Evolutionary conservation across 2,797 vertebrate species (phyloP).

Genomic region (Sebastes alutus): DNA sequence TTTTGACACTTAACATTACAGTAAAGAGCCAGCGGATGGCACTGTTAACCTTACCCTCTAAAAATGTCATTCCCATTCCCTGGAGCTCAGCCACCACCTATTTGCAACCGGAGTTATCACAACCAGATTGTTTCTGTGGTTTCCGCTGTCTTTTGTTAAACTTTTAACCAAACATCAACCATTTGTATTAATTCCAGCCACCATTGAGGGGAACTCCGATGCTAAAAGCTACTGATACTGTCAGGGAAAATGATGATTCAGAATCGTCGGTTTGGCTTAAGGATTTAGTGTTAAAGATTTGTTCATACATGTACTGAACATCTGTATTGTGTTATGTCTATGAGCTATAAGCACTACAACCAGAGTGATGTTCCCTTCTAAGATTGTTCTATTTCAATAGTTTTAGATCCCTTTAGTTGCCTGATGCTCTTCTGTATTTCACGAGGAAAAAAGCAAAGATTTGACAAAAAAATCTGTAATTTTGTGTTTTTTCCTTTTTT

Average conservation of each 20-base stretch:
- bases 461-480: neutral
- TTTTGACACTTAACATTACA: too few species aligned
- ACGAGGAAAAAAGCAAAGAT: neutral
- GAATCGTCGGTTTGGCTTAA: neutral
- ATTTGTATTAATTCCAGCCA: neutral
- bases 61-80: neutral
- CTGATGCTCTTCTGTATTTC: neutral
- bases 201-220: neutral
- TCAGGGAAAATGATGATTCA: neutral
- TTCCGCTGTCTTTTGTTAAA: neutral
- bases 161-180: neutral
- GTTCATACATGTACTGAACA: neutral
- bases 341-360: neutral
- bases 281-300: neutral
- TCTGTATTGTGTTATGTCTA: neutral
- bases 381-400: neutral
- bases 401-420: neutral
- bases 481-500: too few species aligned
- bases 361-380: neutral
- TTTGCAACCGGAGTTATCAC: neutral
- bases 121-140: neutral
- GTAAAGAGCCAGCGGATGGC: too few species aligned
- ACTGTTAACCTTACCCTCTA: too few species aligned
- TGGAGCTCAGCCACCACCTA: neutral
- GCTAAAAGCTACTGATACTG: neutral